phyloP scores from a whole-genome alignment of 2,888 invertebrate genomes.

The Archips crataeganus region DNA sequence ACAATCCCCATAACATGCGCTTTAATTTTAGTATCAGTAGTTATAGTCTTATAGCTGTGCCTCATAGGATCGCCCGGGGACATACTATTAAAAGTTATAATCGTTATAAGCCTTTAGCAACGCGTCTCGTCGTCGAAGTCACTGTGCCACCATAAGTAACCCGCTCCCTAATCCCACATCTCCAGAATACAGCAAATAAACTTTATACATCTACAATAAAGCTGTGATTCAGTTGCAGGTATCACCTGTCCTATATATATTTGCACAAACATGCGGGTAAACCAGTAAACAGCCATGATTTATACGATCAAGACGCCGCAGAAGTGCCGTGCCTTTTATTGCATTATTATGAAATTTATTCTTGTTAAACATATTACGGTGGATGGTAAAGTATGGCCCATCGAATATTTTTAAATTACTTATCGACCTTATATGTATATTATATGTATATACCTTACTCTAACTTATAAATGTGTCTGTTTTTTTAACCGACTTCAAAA shows the following conservation, averaged over 20 bases:
- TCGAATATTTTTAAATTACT: conserved; percentile 24
- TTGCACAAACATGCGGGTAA: conserved; percentile 31
- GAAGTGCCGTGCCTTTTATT: conserved; percentile 47
- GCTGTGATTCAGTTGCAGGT: not conserved
- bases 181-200: not conserved
- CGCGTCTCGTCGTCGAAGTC: conserved; percentile 5
- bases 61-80: not conserved
- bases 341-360: conserved; percentile 47
- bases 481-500: too few relatives aligned
- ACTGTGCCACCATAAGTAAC: conserved; percentile 4
- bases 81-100: not conserved
- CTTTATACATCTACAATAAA: conserved; percentile 20
- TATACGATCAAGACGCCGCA: conserved; percentile 47
- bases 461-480: not conserved
- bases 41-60: not conserved
- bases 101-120: not conserved
- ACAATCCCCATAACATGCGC: not conserved
- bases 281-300: conserved; percentile 47
- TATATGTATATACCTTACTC: not conserved
- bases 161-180: not conserved
- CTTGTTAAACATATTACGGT: conserved; percentile 42
- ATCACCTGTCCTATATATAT: conserved; percentile 11
- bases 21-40: conserved; percentile 3
- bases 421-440: not conserved
- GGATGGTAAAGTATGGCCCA: conserved; percentile 31